A percentile compares a stretch with the other conserved stretches of the same genome.
phyloP scores from a whole-genome alignment of 1,140 invertebrate species.

The Littorina saxatilis region DNA sequence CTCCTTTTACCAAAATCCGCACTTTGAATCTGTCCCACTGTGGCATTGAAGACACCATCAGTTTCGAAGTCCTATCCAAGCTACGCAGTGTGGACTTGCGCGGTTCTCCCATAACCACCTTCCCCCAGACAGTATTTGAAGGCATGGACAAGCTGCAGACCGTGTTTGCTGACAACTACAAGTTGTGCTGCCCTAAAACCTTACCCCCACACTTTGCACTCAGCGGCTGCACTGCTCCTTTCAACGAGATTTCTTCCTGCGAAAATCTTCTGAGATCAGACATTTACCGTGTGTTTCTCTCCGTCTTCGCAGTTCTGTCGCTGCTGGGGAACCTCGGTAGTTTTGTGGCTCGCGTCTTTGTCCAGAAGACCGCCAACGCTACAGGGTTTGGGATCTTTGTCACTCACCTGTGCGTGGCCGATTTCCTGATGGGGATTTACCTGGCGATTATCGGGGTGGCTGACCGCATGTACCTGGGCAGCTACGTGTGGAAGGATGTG shows the following conservation, averaged over 20 bases:
- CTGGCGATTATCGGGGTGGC: constrained; percentile 59
- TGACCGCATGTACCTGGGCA: constrained; percentile 52
- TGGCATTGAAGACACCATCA: neutral
- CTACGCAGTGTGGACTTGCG: neutral
- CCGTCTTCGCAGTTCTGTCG: constrained; percentile 44
- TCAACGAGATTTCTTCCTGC: constrained; percentile 53
- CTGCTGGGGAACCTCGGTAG: constrained; percentile 51
- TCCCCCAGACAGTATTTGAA: neutral
- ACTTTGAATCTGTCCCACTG: neutral
- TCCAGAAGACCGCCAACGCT: neutral
- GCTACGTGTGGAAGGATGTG: constrained; percentile 53
- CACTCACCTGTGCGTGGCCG: constrained; percentile 58
- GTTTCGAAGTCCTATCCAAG: neutral
- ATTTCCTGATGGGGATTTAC: constrained; percentile 68
- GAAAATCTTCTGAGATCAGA: constrained; percentile 43
- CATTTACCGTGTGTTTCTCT: constrained; percentile 41
- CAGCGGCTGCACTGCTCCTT: constrained; percentile 26
- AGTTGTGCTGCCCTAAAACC: constrained; percentile 11
- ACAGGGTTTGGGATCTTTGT: constrained; percentile 41
- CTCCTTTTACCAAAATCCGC: neutral
- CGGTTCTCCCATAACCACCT: neutral
- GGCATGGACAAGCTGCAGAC: neutral
- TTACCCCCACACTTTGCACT: neutral
- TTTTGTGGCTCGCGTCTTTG: constrained; percentile 34
- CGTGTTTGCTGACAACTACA: constrained; percentile 25